A percentile compares a stretch with the other conserved stretches of the same genome.
These are phyloP conservation scores for Picathartes gymnocephalus DNA, from an alignment of 2,113 vertebrate species.

Conservation along the genomic window DNA sequence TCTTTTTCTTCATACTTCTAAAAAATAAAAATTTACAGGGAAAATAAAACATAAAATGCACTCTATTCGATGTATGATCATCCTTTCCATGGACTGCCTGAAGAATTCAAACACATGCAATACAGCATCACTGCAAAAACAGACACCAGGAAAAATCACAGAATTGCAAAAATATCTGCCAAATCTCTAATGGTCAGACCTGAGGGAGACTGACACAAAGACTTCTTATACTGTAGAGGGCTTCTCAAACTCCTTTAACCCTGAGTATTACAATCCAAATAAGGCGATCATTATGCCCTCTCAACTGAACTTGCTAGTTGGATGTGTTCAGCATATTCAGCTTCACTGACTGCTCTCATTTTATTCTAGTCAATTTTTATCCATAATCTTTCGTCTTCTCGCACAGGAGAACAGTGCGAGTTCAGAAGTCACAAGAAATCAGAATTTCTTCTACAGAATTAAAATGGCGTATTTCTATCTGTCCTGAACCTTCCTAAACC, in stretches of 20 bases:
- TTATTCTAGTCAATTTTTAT: neutral
- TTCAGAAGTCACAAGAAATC: neutral
- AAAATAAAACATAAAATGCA: neutral
- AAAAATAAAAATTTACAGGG: neutral
- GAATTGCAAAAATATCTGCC: neutral
- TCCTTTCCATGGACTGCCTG: neutral
- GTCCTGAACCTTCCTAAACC: neutral
- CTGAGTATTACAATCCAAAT: neutral
- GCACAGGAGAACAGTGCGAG: neutral
- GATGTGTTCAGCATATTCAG: neutral
- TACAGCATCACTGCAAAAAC: neutral
- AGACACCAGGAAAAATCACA: neutral
- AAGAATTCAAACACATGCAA: accelerated
- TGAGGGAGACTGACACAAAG: neutral
- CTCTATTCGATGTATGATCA: neutral
- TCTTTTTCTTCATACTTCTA: neutral
- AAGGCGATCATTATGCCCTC: neutral
- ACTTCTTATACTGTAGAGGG: neutral
- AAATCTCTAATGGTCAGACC: neutral
- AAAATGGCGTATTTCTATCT: neutral
- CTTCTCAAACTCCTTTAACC: neutral
- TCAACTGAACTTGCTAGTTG: neutral
- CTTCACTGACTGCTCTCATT: neutral
- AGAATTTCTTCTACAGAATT: neutral
- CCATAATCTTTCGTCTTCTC: neutral